Conservation (phyloP, 2,888 invertebrate genomes). For the Drosophila flavopinicola region DNA sequence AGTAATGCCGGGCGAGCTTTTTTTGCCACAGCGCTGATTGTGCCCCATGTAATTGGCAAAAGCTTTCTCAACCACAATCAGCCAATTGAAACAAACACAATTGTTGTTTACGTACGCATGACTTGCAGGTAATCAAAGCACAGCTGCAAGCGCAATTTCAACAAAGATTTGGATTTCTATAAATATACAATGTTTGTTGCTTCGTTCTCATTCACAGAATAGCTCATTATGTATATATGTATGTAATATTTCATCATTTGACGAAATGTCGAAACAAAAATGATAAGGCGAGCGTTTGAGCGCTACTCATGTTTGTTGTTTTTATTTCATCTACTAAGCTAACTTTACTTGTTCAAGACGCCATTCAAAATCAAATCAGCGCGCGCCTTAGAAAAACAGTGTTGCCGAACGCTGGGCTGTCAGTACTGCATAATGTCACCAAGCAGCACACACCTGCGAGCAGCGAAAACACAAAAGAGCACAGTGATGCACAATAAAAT, state of each 20-base stretch:
- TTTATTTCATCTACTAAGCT: not conserved
- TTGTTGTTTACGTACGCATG: slow-evolving; percentile 3
- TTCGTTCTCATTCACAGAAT: no score
- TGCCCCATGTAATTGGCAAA: not conserved
- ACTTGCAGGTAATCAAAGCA: slow-evolving; percentile 7
- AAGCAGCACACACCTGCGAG: slow-evolving; percentile 48
- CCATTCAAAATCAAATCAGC: slow-evolving; percentile 1
- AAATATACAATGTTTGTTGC: no score
- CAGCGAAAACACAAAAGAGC: not conserved
- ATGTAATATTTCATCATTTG: no score
- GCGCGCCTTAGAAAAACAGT: slow-evolving; percentile 29
- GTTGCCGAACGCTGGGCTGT: slow-evolving; percentile 8
- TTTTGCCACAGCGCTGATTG: not conserved
- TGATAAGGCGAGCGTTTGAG: no score
- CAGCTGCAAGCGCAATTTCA: slow-evolving; percentile 11
- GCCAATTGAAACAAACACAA: slow-evolving; percentile 18
- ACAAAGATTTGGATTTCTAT: slow-evolving; percentile 19
- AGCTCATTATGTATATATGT: no score
- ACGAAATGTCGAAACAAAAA: no score
- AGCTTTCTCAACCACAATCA: slow-evolving; percentile 30
- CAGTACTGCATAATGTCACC: slow-evolving; percentile 35
- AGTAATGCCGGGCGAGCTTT: slow-evolving; percentile 34
- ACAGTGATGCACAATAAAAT: not conserved
- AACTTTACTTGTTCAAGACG: no score
- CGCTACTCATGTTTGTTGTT: no score